A percentile compares a stretch with the other conserved stretches of the same genome.
Evolutionary conservation across 2,888 invertebrate species (phyloP).

Genomic region (Dusona sp.): DNA sequence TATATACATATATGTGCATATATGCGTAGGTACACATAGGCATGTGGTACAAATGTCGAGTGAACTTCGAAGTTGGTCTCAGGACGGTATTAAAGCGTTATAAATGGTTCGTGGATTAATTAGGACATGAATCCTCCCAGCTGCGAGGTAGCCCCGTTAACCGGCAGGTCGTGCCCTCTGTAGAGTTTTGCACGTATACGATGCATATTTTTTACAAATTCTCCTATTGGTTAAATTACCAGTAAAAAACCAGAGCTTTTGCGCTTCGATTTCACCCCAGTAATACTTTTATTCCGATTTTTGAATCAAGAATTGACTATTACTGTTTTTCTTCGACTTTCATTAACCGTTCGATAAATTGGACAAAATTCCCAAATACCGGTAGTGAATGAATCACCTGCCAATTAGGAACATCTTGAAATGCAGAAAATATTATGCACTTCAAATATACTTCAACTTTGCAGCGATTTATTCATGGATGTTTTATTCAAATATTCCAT

Average conservation of each 20-base stretch:
- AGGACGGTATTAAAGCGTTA: conserved; percentile 70
- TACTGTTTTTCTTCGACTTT: not conserved
- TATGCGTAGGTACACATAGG: conserved; percentile 36
- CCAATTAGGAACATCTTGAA: conserved; percentile 34
- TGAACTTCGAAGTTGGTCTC: conserved; percentile 69
- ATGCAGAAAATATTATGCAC: not conserved
- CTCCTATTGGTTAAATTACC: not conserved
- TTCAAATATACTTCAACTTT: not conserved
- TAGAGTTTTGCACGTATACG: conserved; percentile 34
- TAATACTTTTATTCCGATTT: not conserved
- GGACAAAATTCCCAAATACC: conserved; percentile 7
- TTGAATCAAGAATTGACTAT: not conserved
- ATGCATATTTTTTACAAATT: conserved; percentile 28
- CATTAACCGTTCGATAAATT: not conserved
- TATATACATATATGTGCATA: conserved; percentile 17
- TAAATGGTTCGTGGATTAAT: conserved; percentile 74
- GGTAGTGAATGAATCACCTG: not conserved
- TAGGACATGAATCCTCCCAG: conserved; percentile 68
- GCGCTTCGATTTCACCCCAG: not conserved
- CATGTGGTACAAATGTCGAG: conserved; percentile 37
- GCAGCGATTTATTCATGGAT: not conserved
- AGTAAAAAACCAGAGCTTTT: not conserved
- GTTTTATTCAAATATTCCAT: conserved; percentile 9
- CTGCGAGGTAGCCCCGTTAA: conserved; percentile 44
- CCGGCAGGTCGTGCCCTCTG: conserved; percentile 18